These are phyloP conservation scores for Trematocara unimaculatum DNA, from an alignment of 2,113 vertebrate genomes.

Conservation along the genomic window DNA sequence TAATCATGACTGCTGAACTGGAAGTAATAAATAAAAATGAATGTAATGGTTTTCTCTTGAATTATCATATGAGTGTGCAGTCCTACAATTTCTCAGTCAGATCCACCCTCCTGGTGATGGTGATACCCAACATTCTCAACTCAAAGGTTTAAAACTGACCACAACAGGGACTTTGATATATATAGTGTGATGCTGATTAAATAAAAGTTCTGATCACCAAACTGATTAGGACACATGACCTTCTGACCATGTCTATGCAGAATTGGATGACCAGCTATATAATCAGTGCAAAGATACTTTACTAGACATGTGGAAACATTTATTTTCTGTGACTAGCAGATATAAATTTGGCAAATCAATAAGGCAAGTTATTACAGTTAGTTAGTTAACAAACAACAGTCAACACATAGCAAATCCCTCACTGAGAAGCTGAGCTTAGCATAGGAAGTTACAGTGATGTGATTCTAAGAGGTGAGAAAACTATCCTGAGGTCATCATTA, in stretches of 20 bases:
- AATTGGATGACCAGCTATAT: background rate
- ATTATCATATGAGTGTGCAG: background rate
- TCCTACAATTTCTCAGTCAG: background rate
- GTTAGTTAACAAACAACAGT: background rate
- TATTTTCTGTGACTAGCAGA: background rate
- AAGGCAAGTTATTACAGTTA: background rate
- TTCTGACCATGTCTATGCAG: background rate
- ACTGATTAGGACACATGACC: background rate
- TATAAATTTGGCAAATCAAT: background rate
- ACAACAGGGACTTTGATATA: background rate
- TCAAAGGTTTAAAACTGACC: background rate
- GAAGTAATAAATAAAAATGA: background rate
- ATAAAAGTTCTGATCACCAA: background rate
- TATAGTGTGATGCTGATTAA: background rate
- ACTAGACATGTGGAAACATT: background rate
- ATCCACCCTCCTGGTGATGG: background rate
- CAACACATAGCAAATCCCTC: background rate
- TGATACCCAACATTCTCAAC: background rate
- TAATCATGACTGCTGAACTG: background rate
- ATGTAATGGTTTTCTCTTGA: background rate
- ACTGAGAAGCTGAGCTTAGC: background rate
- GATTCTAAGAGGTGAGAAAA: background rate
- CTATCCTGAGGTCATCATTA: background rate
- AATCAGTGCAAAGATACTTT: background rate
- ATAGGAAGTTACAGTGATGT: background rate